phyloP scores from a whole-genome alignment of 2,888 invertebrate species.

The Micoletzkya japonica region DNA sequence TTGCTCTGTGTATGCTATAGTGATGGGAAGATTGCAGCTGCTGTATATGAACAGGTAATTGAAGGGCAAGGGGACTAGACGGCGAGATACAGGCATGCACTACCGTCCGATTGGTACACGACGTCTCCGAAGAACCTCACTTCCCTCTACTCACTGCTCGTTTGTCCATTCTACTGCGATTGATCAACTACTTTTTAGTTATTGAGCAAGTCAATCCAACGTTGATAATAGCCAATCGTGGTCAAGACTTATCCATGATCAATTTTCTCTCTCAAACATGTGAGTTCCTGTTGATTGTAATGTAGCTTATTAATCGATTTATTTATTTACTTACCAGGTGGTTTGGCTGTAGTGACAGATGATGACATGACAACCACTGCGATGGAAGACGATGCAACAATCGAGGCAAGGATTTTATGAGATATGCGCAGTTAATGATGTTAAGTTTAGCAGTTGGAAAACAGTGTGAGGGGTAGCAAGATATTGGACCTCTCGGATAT shows the following conservation, averaged over 20 bases:
- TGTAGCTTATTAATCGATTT: background rate
- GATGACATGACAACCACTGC: conserved; percentile 5
- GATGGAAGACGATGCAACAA: conserved; percentile 14
- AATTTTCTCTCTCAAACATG: conserved; percentile 36
- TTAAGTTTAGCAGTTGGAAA: no score
- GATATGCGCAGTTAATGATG: no score
- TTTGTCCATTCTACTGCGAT: background rate
- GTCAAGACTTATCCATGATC: conserved; percentile 46
- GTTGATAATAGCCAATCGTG: conserved; percentile 43
- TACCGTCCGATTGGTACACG: conserved; percentile 7
- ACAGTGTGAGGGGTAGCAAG: no score
- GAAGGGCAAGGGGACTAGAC: background rate
- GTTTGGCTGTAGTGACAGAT: conserved; percentile 14
- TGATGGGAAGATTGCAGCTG: conserved; percentile 39
- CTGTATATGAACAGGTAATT: conserved; percentile 37
- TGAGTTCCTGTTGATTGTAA: conserved; percentile 1
- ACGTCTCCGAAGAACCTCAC: conserved; percentile 21
- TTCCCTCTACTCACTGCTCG: conserved; percentile 21
- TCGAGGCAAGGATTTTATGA: background rate
- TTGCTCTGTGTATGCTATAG: conserved; percentile 28
- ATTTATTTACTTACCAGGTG: background rate
- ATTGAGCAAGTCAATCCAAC: conserved; percentile 49
- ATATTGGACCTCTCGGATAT: no score
- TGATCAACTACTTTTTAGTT: conserved; percentile 39
- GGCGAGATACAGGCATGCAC: background rate